Percentiles rank a stretch among this genome's conserved stretches.
Evolutionary conservation across 2,888 invertebrate genomes (phyloP).

Genomic region (Physocephala rufipes): DNA sequence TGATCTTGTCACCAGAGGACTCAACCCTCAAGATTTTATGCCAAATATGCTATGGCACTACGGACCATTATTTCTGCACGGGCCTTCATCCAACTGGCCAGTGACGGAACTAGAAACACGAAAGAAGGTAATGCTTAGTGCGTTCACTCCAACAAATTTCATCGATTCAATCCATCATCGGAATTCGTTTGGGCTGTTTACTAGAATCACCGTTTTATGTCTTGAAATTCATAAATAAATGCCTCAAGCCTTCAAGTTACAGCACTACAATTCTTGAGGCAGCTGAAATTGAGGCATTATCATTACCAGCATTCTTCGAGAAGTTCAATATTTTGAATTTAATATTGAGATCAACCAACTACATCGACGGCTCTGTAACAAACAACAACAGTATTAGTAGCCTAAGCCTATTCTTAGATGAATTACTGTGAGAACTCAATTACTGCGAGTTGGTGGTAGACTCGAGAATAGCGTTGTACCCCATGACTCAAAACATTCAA

Average conservation of each 20-base stretch:
- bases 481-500: not conserved
- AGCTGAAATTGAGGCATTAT: not conserved
- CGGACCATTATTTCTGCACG: conserved; percentile 6
- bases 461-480: not conserved
- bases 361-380: not conserved
- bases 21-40: not conserved
- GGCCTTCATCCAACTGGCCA: not conserved
- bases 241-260: not conserved
- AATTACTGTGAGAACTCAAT: too few relatives aligned
- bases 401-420: not conserved
- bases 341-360: not conserved
- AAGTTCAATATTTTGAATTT: not conserved
- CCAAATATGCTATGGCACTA: not conserved
- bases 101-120: not conserved
- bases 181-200: not conserved
- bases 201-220: conserved; percentile 1
- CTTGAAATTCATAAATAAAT: not conserved
- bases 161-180: not conserved
- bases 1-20: conserved; percentile 1
- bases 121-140: not conserved
- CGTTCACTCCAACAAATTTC: not conserved
- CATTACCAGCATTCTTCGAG: not conserved
- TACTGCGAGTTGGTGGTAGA: conserved; percentile 5
- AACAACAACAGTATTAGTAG: not conserved
- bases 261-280: not conserved